Evolutionary conservation across 2,888 invertebrate species (phyloP), one percentile per base, ranked within the genome.

Genomic region (Corythucha ciliata): DNA sequence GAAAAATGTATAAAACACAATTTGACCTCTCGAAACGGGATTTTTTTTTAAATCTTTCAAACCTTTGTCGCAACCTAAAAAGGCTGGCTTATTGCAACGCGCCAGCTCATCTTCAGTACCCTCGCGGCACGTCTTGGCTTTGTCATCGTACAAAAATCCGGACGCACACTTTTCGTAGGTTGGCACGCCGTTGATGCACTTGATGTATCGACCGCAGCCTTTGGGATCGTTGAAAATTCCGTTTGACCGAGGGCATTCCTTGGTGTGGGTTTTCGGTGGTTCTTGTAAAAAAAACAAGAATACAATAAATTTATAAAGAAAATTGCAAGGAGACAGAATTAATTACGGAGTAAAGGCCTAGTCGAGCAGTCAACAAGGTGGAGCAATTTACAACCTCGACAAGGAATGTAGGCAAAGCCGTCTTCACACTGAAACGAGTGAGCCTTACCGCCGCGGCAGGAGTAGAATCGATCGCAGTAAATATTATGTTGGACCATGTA

Each of bases 401-500:
- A 18, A 1, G 60, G 59, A n/a, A 48, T 34, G 40, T 55, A 63
- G 10, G 54, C 63, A n/a, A 56, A 53, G 5, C 63, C 63, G 44
- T 63, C 63, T 22, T 59, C 57, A 52, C 63, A 63, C 39, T 61
- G 58, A 18, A 57, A 53, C 22, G 60, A 39, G 26, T 53, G 55
- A 10, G 59, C 33, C 7, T 48, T 37, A 10, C 61, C 61, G 12
- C 59, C 47, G 8, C 59, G 54, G 47, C 63, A 63, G 7, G 56
- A 45, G 52, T 58, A 62, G 46, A 56, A 63, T 16, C 58, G 57
- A 37, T 63, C 63, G 47, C 63, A 63, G 48, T 56, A 62, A 22
- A 45, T 48, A 4, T 52, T 48, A 40, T 63, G 61, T 16, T 56
- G 53, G 3, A 60, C 32, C 1, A 56, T 42, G 52, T 63, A 63